Conservation (phyloP, 1,140 invertebrate genomes). For the Microplitis demolitor region DNA sequence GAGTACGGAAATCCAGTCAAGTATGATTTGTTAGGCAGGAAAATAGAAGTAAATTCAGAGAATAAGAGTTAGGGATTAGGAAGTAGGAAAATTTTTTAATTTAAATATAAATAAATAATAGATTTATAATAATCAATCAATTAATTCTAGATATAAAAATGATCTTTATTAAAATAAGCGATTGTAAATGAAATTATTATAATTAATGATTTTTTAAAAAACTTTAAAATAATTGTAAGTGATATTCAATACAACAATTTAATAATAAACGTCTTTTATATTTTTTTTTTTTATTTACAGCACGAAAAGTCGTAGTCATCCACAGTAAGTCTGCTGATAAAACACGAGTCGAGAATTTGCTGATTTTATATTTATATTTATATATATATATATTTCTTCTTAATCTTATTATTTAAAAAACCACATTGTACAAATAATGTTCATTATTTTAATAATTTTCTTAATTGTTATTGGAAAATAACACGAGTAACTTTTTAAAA, state of each 20-base stretch:
- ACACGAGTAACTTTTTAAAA: neutral
- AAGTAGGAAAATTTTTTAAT: neutral
- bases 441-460: neutral
- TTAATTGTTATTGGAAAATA: neutral
- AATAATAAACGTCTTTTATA: neutral
- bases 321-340: constrained; percentile 15
- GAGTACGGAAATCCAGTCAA: constrained; percentile 57
- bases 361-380: neutral
- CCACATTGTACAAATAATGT: neutral
- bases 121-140: neutral
- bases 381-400: constrained; percentile 7
- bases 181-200: neutral
- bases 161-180: neutral
- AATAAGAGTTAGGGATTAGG: constrained; percentile 23
- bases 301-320: constrained; percentile 19
- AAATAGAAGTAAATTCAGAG: constrained; percentile 44
- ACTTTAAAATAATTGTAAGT: neutral
- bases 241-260: neutral
- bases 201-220: neutral
- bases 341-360: neutral
- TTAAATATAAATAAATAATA: neutral
- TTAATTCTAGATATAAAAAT: neutral
- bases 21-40: constrained; percentile 66
- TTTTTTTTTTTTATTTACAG: constrained; percentile 28
- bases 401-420: neutral